Evolutionary conservation across 2,797 vertebrate species (phyloP), one percentile per base, ranked within the genome.

Genomic region (Phoeniculus purpureus): DNA sequence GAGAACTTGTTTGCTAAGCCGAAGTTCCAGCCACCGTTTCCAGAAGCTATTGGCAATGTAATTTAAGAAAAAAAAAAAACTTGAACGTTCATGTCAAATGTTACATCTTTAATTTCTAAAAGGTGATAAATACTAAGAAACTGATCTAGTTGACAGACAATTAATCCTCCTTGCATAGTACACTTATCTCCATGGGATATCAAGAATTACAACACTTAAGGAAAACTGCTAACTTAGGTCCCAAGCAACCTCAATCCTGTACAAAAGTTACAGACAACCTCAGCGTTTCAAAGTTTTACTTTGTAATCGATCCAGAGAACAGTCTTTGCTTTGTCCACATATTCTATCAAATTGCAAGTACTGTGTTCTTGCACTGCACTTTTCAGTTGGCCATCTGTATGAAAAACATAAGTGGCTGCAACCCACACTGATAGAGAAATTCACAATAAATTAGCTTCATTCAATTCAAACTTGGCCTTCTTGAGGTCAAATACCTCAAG

Each of bases 161-260:
- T 86, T 74, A 90, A 93, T 92, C 89, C 60, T 94, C 80, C 73
- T 94, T 95, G 92, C 94, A 96, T 95, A 96, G 93, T 95, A 94
- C 92, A 94, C 90, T 94, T 91, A 91, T 86, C 83, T 95, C 81
- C 61, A 62, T 56, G 75, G 90, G 85, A 75, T 91, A 95, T 82
- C 31, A 93, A 90, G 75, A 87, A 88, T 85, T 86, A 93, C 54
- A 92, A 77, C 70, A 88, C 85, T 86, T 92, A 27, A 91, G 72
- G 59, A 93, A 96, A 90, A 92, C 75, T 77, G 92, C 75, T 81
- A 90, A 66, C 85, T 90, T 90, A 77, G 81, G 86, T 72, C 95
- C 68, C 45, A 80, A 93, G 83, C 74, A 85, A 87, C 83, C 83
- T 92, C 86, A 74, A n/a, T 86, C n/a, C 74, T 77, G 34, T 68